Conservation (phyloP, 1,140 invertebrate genomes). For the Chironomus tepperi region DNA sequence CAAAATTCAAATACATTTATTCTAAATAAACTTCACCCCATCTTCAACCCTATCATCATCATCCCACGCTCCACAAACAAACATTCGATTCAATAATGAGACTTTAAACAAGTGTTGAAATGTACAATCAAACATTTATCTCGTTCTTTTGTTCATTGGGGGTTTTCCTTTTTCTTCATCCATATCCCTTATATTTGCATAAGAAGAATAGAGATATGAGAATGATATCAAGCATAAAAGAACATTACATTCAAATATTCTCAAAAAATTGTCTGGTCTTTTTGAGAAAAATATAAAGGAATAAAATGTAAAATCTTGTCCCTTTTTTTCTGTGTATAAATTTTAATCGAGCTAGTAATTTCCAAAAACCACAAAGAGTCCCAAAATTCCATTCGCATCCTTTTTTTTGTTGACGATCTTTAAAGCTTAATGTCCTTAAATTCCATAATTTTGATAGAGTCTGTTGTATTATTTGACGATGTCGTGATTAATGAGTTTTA, state of each 20-base stretch:
- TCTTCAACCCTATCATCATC: too few species aligned
- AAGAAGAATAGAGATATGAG: too few species aligned
- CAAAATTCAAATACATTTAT: background rate
- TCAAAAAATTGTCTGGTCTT: too few species aligned
- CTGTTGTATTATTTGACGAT: too few species aligned
- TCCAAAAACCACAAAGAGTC: background rate
- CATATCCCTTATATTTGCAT: too few species aligned
- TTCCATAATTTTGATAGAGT: background rate
- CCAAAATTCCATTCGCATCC: background rate
- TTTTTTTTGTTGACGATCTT: background rate
- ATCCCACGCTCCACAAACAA: too few species aligned
- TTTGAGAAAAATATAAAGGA: background rate
- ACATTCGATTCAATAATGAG: background rate
- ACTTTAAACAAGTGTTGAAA: slow-evolving; percentile 13
- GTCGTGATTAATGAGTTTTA: too few species aligned
- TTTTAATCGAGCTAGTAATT: slow-evolving; percentile 8
- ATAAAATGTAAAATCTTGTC: background rate
- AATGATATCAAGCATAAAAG: too few species aligned
- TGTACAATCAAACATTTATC: slow-evolving; percentile 8
- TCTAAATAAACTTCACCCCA: too few species aligned
- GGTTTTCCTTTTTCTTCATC: background rate
- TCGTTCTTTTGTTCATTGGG: background rate
- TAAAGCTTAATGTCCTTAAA: background rate
- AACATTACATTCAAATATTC: too few species aligned
- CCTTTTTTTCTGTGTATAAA: background rate